A percentile compares a stretch with the other conserved stretches of the same genome.
These are phyloP conservation scores for Cephus pulcher DNA, from an alignment of 2,888 invertebrate genomes.

Conservation along the genomic window DNA sequence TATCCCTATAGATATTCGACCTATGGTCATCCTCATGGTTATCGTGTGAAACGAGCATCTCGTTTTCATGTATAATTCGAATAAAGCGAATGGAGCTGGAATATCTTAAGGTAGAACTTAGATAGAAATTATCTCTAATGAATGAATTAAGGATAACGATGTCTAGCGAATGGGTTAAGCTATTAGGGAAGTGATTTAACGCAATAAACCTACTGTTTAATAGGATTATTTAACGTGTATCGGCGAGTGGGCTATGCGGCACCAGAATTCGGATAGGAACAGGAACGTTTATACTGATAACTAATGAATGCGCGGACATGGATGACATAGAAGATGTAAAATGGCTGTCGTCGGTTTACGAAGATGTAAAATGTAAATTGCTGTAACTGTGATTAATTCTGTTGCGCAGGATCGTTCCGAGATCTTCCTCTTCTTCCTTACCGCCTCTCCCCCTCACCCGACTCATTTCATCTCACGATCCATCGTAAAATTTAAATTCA, in stretches of 20 bases:
- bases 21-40: neutral
- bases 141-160: conserved; percentile 30
- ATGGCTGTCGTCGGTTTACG: conserved; percentile 23
- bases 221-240: conserved; percentile 37
- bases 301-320: conserved; percentile 2
- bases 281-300: neutral
- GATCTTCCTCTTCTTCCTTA: neutral
- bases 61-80: neutral
- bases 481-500: neutral
- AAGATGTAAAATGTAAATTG: conserved; percentile 50
- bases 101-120: conserved; percentile 2
- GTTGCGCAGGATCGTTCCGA: conserved; percentile 32
- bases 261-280: neutral
- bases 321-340: conserved; percentile 9
- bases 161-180: conserved; percentile 28
- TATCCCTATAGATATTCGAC: neutral
- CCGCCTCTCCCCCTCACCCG: neutral
- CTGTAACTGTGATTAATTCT: conserved; percentile 55
- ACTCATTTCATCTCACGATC: neutral
- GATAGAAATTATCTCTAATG: conserved; percentile 13
- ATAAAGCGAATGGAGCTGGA: neutral
- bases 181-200: conserved; percentile 53
- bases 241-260: conserved; percentile 10
- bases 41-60: neutral
- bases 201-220: conserved; percentile 52